Conservation (phyloP, 2,113 vertebrate species). For the Triplophysa rosa region DNA sequence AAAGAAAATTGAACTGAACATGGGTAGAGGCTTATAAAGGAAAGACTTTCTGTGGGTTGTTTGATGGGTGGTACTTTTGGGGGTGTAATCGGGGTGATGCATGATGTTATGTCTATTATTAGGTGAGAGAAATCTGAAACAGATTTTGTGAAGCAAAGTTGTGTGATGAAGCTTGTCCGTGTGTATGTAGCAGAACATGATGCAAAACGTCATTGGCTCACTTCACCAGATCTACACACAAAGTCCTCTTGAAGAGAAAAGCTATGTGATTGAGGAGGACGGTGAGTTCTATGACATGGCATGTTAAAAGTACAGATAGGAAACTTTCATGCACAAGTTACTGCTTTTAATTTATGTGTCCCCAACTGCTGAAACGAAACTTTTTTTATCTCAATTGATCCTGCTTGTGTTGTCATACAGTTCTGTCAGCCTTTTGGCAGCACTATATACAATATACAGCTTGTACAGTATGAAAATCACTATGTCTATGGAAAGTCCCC, state of each 20-base stretch:
- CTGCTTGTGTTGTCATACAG: no score
- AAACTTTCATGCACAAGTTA: slow-evolving; percentile 24
- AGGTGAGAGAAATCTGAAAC: slow-evolving; percentile 59
- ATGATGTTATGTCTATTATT: slow-evolving; percentile 71
- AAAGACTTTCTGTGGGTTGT: background rate
- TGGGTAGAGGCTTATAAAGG: slow-evolving; percentile 2
- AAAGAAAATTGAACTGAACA: background rate
- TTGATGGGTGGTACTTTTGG: slow-evolving; percentile 54
- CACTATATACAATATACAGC: background rate
- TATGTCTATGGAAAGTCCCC: no score
- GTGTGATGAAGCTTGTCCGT: slow-evolving; percentile 62
- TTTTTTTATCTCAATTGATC: background rate
- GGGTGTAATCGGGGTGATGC: slow-evolving; percentile 53
- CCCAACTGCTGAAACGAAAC: background rate
- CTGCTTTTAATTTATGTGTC: background rate
- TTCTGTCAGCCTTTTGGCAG: no score
- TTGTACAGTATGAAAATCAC: no score
- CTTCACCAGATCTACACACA: slow-evolving; percentile 4
- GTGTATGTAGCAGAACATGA: slow-evolving; percentile 59
- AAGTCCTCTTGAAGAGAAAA: slow-evolving; percentile 35
- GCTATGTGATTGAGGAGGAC: slow-evolving; percentile 56
- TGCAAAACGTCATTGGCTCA: slow-evolving; percentile 60
- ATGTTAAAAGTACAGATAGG: slow-evolving; percentile 24
- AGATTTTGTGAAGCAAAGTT: slow-evolving; percentile 60
- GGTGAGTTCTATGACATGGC: slow-evolving; percentile 7